Percentiles rank a stretch among this genome's conserved stretches.
Conservation (phyloP, 2,888 invertebrate species). For the Rhopalosiphum nymphaeae region DNA sequence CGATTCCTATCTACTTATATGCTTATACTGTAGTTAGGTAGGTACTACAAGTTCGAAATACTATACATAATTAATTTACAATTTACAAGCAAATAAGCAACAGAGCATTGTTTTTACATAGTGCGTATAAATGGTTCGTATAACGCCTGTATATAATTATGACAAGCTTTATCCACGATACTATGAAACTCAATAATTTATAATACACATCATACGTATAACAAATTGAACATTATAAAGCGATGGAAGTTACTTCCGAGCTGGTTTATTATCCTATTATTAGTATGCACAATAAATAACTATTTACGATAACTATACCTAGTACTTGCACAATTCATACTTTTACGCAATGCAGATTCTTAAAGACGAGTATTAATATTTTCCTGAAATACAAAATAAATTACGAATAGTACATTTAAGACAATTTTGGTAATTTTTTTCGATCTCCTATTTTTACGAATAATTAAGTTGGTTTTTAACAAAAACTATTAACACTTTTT, state of each 20-base stretch:
- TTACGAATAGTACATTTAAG: not conserved
- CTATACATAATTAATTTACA: not conserved
- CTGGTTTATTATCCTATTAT: not conserved
- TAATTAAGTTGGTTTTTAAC: not conserved
- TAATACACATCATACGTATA: not conserved
- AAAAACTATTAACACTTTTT: too few species aligned
- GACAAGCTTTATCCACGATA: slow-evolving; percentile 1
- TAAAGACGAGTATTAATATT: not conserved
- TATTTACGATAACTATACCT: not conserved
- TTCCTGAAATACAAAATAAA: not conserved
- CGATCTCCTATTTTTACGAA: not conserved
- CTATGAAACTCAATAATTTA: slow-evolving; percentile 35
- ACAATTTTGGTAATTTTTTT: not conserved
- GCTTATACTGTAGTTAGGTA: not conserved
- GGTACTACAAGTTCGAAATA: not conserved
- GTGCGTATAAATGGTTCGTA: not conserved
- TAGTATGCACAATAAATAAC: not conserved
- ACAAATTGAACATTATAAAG: not conserved
- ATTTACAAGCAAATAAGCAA: not conserved
- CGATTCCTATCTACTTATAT: not conserved
- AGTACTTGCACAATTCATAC: not conserved
- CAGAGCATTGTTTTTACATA: not conserved
- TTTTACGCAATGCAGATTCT: not conserved
- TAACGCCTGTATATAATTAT: not conserved
- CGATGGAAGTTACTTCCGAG: not conserved